phyloP scores from a whole-genome alignment of 2,113 vertebrate genomes.

The Melospiza melodia region DNA sequence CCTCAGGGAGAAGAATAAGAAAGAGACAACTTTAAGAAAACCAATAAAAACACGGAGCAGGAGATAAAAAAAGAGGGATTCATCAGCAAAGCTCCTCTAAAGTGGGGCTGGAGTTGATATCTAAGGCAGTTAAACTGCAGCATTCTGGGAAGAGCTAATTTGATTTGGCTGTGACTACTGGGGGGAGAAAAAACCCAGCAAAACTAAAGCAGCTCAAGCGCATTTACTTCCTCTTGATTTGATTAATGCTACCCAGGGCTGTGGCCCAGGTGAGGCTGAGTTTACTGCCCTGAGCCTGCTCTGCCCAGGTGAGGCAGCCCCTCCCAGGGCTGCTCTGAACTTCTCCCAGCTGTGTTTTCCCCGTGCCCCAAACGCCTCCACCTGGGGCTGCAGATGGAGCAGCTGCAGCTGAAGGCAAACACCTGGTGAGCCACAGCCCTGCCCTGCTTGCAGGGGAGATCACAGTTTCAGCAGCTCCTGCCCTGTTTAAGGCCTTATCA shows the following conservation, averaged over 20 bases:
- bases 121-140: neutral
- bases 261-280: neutral
- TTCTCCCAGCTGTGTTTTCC: conserved; percentile 72
- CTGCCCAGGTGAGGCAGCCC: conserved; percentile 41
- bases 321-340: conserved; percentile 34
- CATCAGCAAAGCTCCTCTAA: neutral
- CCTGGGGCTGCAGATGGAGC: conserved; percentile 70
- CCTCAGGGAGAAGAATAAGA: neutral
- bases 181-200: neutral
- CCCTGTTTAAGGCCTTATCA: neutral
- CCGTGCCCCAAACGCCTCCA: conserved; percentile 17
- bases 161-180: neutral
- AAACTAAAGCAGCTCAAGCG: neutral
- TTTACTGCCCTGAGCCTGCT: neutral
- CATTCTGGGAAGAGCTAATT: neutral
- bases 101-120: neutral
- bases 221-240: neutral
- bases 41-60: neutral
- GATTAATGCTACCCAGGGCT: neutral
- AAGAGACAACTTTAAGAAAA: neutral
- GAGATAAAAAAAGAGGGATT: neutral
- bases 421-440: conserved; percentile 49
- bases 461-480: neutral
- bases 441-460: neutral
- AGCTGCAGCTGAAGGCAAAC: conserved; percentile 63